Evolutionary conservation across 2,797 vertebrate species (phyloP).

Genomic region (Chloroceryle amazona): DNA sequence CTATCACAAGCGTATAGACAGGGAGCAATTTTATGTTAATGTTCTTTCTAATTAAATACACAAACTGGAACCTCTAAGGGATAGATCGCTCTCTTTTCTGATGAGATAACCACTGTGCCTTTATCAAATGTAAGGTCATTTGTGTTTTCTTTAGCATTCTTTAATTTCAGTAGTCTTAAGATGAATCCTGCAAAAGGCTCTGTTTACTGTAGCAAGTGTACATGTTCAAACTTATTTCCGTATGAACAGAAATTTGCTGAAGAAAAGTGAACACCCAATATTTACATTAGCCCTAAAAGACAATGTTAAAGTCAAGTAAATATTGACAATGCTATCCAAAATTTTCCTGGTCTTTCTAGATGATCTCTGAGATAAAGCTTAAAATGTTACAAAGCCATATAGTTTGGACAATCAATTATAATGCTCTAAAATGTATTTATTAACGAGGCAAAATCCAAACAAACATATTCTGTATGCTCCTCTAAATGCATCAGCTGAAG

Average conservation of each 20-base stretch:
- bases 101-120: background rate
- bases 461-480: constrained; percentile 36
- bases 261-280: background rate
- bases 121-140: background rate
- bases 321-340: constrained; percentile 35
- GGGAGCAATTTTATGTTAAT: background rate
- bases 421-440: constrained; percentile 26
- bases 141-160: background rate
- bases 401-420: constrained; percentile 39
- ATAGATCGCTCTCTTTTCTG: background rate
- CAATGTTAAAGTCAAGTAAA: background rate
- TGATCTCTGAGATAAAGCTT: constrained; percentile 27
- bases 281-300: constrained; percentile 8
- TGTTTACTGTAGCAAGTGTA: background rate
- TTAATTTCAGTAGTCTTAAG: background rate
- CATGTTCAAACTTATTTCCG: constrained; percentile 9
- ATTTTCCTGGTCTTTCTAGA: constrained; percentile 13
- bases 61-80: background rate
- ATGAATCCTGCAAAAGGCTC: background rate
- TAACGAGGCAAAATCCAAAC: constrained; percentile 30
- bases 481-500: constrained; percentile 3
- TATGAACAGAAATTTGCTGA: background rate
- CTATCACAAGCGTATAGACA: background rate
- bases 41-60: background rate
- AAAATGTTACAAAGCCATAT: constrained; percentile 5